Conservation (phyloP, 1,140 invertebrate genomes). For the Spodoptera frugiperda region DNA sequence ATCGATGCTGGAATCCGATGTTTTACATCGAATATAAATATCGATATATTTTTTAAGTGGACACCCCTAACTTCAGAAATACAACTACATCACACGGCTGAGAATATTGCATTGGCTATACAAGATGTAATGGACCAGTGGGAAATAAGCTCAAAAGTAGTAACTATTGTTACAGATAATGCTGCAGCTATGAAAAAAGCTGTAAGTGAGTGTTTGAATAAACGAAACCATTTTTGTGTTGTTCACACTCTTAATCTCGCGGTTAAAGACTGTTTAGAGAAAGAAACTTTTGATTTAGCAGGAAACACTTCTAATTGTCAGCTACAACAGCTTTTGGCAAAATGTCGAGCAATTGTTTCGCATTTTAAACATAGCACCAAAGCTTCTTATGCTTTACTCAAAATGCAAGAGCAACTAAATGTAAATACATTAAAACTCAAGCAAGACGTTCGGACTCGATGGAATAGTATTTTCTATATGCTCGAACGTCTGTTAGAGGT, state of each 20-base stretch:
- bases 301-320: constrained; percentile 44
- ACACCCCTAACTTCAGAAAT: constrained; percentile 3
- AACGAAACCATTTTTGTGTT: constrained; percentile 45
- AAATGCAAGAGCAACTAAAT: constrained; percentile 55
- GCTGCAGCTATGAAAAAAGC: not conserved
- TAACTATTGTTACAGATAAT: constrained; percentile 54
- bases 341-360: constrained; percentile 51
- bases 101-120: constrained; percentile 50
- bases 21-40: constrained; percentile 48
- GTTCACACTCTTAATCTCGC: constrained; percentile 54
- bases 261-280: constrained; percentile 51
- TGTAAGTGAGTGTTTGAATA: too few relatives aligned
- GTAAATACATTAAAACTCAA: constrained; percentile 54
- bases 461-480: constrained; percentile 62
- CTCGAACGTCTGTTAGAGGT: constrained; percentile 54
- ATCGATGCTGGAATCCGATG: constrained; percentile 46
- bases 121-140: constrained; percentile 49
- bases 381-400: constrained; percentile 36
- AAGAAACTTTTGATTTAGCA: constrained; percentile 42
- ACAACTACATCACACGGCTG: constrained; percentile 46
- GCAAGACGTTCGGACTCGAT: constrained; percentile 57
- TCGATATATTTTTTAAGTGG: constrained; percentile 45
- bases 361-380: constrained; percentile 53
- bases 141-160: constrained; percentile 52
- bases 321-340: constrained; percentile 12